phyloP scores from a whole-genome alignment of 2,113 vertebrate species.

The Hippocampus guttulatus region DNA sequence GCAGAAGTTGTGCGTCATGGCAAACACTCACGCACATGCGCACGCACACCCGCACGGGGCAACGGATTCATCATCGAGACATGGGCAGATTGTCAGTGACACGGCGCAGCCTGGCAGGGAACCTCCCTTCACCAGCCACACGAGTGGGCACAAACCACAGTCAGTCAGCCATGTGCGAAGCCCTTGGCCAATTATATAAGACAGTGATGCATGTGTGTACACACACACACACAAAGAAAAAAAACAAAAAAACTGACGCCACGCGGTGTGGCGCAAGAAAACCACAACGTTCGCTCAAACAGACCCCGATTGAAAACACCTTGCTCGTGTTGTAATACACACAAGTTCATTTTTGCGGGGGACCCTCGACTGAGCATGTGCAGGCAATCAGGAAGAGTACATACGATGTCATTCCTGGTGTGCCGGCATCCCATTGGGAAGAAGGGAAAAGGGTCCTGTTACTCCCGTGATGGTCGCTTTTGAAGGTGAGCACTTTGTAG shows the following conservation, averaged over 20 bases:
- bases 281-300: constrained; percentile 4
- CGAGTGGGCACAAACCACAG: constrained; percentile 46
- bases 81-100: constrained; percentile 69
- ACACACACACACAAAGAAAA: not conserved
- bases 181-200: constrained; percentile 65
- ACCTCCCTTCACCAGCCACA: constrained; percentile 55
- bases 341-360: not conserved
- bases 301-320: constrained; percentile 4
- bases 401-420: constrained; percentile 50
- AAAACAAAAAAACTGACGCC: constrained; percentile 7
- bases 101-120: constrained; percentile 58
- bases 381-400: constrained; percentile 34
- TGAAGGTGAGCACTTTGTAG: constrained; percentile 30
- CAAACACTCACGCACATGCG: not conserved
- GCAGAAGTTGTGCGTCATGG: not conserved
- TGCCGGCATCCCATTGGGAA: constrained; percentile 47
- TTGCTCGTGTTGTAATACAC: constrained; percentile 3
- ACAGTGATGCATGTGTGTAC: constrained; percentile 50
- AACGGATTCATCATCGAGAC: constrained; percentile 60
- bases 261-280: not conserved
- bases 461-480: constrained; percentile 31
- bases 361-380: constrained; percentile 9
- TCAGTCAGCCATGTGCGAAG: constrained; percentile 56
- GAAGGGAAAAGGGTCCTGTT: constrained; percentile 16
- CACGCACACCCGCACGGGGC: constrained; percentile 8